A percentile compares a stretch with the other conserved stretches of the same genome.
Evolutionary conservation across 1,140 invertebrate genomes (phyloP).

Genomic region (Tetragnatha versicolor): DNA sequence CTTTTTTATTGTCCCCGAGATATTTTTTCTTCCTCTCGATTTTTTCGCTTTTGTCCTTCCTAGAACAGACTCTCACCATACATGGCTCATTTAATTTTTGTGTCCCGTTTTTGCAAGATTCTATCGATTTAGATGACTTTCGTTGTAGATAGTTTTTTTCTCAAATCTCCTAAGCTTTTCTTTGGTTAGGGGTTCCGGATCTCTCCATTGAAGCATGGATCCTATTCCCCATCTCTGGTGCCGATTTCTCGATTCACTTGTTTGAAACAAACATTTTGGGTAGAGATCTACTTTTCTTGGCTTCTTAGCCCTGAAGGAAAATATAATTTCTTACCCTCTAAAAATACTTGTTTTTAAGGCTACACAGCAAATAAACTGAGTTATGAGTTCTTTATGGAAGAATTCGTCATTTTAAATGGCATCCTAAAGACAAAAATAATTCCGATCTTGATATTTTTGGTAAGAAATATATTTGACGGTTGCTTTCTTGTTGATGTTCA

Average conservation of each 20-base stretch:
- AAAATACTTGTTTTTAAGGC: too few species aligned
- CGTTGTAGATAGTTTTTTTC: neutral
- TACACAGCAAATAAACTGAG: too few species aligned
- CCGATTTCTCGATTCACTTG: constrained; percentile 4
- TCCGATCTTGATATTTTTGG: too few species aligned
- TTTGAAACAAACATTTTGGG: neutral
- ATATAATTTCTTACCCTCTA: too few species aligned
- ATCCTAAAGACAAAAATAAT: too few species aligned
- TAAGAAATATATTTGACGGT: too few species aligned
- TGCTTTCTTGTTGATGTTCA: too few species aligned
- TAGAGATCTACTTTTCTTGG: neutral
- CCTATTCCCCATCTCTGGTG: neutral
- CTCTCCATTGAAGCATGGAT: neutral
- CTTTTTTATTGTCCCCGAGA: neutral
- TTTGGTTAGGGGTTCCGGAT: neutral
- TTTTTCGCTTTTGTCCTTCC: constrained; percentile 6
- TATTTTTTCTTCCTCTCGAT: neutral
- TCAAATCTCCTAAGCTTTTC: neutral
- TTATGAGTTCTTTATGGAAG: too few species aligned
- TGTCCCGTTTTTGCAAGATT: constrained; percentile 3
- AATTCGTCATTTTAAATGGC: too few species aligned
- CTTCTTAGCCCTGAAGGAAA: too few species aligned
- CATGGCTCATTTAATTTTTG: constrained; percentile 17
- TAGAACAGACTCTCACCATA: constrained; percentile 3
- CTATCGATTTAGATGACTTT: constrained; percentile 3